Conservation (phyloP, 2,113 vertebrate genomes). For the Crotalus tigris region DNA sequence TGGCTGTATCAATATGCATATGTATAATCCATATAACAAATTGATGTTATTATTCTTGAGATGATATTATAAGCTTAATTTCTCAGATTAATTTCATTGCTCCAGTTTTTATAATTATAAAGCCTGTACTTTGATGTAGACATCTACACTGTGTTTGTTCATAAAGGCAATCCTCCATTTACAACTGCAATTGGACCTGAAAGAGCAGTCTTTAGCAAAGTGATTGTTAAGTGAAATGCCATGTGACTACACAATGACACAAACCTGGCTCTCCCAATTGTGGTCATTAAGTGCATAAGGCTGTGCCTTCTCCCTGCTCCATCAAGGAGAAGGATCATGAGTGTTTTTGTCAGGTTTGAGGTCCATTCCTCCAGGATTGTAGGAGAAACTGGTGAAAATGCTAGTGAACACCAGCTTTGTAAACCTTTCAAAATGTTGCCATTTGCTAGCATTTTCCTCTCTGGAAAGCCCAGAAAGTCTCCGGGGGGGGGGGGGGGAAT, state of each 20-base stretch:
- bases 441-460: not conserved
- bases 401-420: not conserved
- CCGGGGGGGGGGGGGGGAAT: not conserved
- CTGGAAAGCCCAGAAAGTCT: not conserved
- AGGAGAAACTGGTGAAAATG: not conserved
- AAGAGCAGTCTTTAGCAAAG: not conserved
- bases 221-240: not conserved
- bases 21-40: not conserved
- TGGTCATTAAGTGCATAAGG: not conserved
- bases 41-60: not conserved
- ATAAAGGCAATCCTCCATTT: not conserved
- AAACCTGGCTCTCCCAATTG: not conserved
- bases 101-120: not conserved
- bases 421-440: not conserved
- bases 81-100: not conserved
- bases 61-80: not conserved
- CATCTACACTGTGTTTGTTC: not conserved
- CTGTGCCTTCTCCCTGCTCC: not conserved
- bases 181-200: not conserved
- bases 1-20: not conserved
- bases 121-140: not conserved
- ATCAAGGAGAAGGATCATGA: not conserved
- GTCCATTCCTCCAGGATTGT: not conserved
- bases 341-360: not conserved
- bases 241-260: not conserved